Evolutionary conservation across 2,113 vertebrate species (phyloP).

Genomic region (Fulmarus glacialis): DNA sequence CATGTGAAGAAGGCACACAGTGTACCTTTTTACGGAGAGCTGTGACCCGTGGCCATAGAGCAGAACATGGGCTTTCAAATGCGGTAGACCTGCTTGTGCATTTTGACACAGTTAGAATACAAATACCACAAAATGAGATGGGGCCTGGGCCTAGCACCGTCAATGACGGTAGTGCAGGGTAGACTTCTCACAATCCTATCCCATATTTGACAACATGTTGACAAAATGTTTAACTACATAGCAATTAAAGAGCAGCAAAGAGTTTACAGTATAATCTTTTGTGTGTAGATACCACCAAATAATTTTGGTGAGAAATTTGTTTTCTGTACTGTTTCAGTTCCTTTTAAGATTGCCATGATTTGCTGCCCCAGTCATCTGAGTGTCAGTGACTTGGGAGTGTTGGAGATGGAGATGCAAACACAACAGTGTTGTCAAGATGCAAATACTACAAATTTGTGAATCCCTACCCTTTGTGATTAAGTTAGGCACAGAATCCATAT

Average conservation of each 20-base stretch:
- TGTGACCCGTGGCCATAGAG: neutral
- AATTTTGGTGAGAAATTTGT: neutral
- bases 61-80: neutral
- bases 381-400: fast-evolving
- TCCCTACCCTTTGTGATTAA: neutral
- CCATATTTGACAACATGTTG: fast-evolving
- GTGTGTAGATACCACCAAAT: neutral
- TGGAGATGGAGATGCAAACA: neutral
- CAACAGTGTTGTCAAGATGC: fast-evolving
- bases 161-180: fast-evolving
- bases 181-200: neutral
- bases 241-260: neutral
- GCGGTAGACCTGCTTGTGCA: neutral
- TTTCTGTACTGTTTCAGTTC: neutral
- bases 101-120: neutral
- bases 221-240: neutral
- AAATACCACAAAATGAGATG: neutral
- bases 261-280: neutral
- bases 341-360: neutral
- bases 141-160: neutral
- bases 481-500: neutral
- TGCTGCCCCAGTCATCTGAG: neutral
- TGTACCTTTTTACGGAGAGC: neutral
- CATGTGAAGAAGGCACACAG: neutral
- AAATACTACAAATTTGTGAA: neutral